Base-by-base conservation (phyloP, 2,797 vertebrate species). In the Geotrypetes seraphini region DNA sequence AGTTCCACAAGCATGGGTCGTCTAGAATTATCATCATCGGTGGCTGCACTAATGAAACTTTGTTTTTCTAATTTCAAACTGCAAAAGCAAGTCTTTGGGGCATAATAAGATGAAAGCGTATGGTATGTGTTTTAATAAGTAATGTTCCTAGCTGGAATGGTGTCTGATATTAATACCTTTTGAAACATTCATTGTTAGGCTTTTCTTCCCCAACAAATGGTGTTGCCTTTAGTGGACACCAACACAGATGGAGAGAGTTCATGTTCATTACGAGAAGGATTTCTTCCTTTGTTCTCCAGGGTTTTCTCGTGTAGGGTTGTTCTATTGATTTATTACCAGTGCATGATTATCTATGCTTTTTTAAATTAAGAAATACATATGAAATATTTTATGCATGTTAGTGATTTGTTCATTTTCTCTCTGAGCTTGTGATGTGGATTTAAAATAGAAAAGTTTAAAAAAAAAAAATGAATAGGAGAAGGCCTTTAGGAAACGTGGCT, bases 311-410 rank as follows among this genome's bases (percentile, higher is more conserved):
- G 26, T 37, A 39, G 25, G 30, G 47, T 56, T 65, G 56, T 63
- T 67, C 51, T 67, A 43, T 45, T 66, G 29, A 60, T 36, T 43
- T 32, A 55, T 42, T 46, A 19, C 36, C 25, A 5, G 12, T 40
- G 20, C 31, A 31, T 50, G 64, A 57, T 54, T 54, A 61, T 59
- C 69, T 66, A 50, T 60, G 41, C 28, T 37, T 66, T 69, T 60
- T 69, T n/a, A n/a, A 64, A 59, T 68, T 64, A 70, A 56, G 53
- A 64, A 45, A 47, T 55, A 46, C 28, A 19, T 29, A 66, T 60
- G 51, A 62, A 64, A 36, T 55, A 42, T 45, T 28, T 44, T 33
- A 21, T 17, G 18, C 60, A 62, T 56, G 66, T 47, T 14, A 40
- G 1, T 34, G 19, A 7, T 53, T 34, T 29, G 26, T n/a, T 27